These are phyloP conservation scores for Cnemophilus loriae DNA, from an alignment of 2,113 vertebrate genomes.

Conservation along the genomic window DNA sequence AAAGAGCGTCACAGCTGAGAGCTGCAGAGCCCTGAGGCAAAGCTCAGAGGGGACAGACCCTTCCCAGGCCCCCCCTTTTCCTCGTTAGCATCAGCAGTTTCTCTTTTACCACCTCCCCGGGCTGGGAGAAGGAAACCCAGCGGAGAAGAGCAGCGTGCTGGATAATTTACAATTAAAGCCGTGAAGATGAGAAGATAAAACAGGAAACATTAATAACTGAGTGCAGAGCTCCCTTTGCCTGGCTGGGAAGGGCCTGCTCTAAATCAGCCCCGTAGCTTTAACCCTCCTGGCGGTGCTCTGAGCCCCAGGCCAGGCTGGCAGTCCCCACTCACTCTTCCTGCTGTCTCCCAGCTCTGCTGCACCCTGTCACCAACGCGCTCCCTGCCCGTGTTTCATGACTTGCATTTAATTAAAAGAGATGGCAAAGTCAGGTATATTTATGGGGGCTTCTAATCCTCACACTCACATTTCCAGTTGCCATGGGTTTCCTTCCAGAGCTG, in stretches of 20 bases:
- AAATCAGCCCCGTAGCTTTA: not conserved
- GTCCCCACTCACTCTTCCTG: not conserved
- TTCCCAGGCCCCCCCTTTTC: not conserved
- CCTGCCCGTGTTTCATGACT: conserved; percentile 5
- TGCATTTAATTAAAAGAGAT: conserved; percentile 37
- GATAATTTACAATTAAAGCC: conserved; percentile 26
- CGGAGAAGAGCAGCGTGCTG: not conserved
- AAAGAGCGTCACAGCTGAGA: not conserved
- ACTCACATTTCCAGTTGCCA: conserved; percentile 23
- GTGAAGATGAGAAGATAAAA: not conserved
- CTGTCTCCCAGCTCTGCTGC: not conserved
- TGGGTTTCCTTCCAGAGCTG: conserved; percentile 4
- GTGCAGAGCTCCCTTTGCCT: not conserved
- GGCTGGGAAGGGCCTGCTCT: not conserved
- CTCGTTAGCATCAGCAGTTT: not conserved
- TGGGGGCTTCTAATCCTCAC: conserved; percentile 19
- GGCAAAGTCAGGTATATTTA: conserved; percentile 48
- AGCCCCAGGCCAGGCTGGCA: not conserved
- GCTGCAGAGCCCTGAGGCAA: not conserved
- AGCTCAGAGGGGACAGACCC: not conserved
- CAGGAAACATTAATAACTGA: not conserved
- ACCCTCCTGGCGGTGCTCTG: not conserved
- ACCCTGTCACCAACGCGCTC: not conserved
- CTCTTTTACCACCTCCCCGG: not conserved
- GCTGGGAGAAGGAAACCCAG: not conserved